Conservation (phyloP, 2,888 invertebrate genomes). For the Machimus rusticus region DNA sequence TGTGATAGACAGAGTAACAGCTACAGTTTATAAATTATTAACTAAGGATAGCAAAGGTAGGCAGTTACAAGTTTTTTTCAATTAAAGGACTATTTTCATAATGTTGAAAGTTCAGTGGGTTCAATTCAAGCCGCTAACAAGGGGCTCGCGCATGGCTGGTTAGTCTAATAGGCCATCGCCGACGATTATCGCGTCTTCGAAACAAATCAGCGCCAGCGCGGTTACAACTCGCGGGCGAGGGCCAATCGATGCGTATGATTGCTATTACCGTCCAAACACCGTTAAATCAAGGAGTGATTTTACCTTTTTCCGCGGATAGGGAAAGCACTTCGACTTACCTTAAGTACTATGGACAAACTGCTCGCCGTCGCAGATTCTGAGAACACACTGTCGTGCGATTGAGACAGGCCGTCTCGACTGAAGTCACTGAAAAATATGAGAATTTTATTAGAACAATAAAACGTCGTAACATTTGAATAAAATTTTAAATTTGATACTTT, state of each 20-base stretch:
- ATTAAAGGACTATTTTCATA: background rate
- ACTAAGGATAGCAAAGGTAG: too few species aligned
- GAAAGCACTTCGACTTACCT: conserved; percentile 54
- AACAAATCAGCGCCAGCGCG: background rate
- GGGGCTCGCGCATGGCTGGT: background rate
- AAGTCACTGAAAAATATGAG: conserved; percentile 55
- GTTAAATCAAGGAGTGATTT: background rate
- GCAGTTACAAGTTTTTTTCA: background rate
- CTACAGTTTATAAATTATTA: too few species aligned
- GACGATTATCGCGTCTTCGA: background rate
- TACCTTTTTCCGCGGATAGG: background rate
- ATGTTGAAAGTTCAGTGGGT: background rate
- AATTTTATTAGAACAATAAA: background rate
- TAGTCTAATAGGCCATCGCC: background rate
- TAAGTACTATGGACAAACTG: conserved; percentile 60
- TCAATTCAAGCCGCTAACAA: background rate
- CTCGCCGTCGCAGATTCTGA: conserved; percentile 68
- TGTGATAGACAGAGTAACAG: too few species aligned
- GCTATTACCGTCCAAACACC: background rate
- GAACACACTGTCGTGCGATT: conserved; percentile 92
- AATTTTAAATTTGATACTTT: background rate
- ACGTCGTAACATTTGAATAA: background rate
- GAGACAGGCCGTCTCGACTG: conserved; percentile 71
- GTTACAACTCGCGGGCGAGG: background rate
- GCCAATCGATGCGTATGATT: background rate